phyloP scores from a whole-genome alignment of 2,113 vertebrate species.

The Castor canadensis region DNA sequence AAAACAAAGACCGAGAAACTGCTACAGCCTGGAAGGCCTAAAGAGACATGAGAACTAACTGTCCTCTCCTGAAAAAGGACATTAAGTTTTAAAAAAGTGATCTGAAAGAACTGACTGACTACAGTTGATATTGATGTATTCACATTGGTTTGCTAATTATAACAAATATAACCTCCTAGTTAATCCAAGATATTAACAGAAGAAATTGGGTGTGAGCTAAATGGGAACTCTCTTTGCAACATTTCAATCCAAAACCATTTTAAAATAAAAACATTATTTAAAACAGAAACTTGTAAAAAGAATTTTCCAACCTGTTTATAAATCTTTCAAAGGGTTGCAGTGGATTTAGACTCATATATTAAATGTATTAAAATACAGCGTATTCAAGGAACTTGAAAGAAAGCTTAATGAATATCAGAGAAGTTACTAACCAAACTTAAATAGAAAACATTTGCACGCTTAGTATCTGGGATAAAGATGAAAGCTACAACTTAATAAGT shows the following conservation, averaged over 20 bases:
- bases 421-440: not conserved
- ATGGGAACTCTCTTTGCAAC: not conserved
- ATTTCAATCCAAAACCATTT: not conserved
- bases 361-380: not conserved
- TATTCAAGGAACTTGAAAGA: not conserved
- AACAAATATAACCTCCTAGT: not conserved
- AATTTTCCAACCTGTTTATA: not conserved
- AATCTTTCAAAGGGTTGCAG: not conserved
- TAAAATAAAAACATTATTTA: not conserved
- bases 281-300: not conserved
- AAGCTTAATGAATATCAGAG: not conserved
- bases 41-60: not conserved
- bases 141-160: not conserved
- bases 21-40: not conserved
- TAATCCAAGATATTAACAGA: not conserved
- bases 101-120: not conserved
- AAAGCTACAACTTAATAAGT: not conserved
- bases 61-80: not conserved
- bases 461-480: not conserved
- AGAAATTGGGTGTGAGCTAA: not conserved
- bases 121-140: not conserved
- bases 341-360: not conserved
- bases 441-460: not conserved
- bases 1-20: not conserved
- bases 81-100: not conserved